Percentiles rank a stretch among this genome's conserved stretches.
Evolutionary conservation across 2,797 vertebrate species (phyloP).

Genomic region (Molossus molossus): DNA sequence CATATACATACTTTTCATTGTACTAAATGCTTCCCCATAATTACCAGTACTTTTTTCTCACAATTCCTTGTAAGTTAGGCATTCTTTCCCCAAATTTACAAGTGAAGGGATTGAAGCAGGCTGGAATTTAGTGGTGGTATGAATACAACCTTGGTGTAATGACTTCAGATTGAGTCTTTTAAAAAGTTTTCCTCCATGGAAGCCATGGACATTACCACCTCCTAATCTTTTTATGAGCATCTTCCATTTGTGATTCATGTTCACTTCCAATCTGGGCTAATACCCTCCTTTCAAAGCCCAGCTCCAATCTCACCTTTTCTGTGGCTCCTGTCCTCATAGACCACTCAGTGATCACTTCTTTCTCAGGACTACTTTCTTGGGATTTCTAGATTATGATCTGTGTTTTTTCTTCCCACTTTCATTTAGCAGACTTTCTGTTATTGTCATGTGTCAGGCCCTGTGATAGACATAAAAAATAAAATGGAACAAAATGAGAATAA

Average conservation of each 20-base stretch:
- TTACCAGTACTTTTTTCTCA: slow-evolving; percentile 60
- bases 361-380: slow-evolving; percentile 39
- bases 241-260: background rate
- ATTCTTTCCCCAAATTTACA: background rate
- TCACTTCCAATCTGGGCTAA: background rate
- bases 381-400: background rate
- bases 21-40: background rate
- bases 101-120: background rate
- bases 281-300: slow-evolving; percentile 25
- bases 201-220: background rate
- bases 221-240: background rate
- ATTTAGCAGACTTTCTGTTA: slow-evolving; percentile 27
- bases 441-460: background rate
- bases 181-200: slow-evolving; percentile 38
- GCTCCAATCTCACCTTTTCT: slow-evolving; percentile 10
- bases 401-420: background rate
- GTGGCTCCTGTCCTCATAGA: background rate
- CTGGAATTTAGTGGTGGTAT: slow-evolving; percentile 28
- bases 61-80: background rate
- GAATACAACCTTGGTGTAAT: background rate
- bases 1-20: slow-evolving; percentile 47
- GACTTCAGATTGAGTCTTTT: slow-evolving; percentile 28
- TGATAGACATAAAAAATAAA: slow-evolving; percentile 59
- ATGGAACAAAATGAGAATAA: slow-evolving; percentile 5
- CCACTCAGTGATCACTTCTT: background rate